These are phyloP conservation scores for Dynastes tityus DNA, from an alignment of 2,888 invertebrate genomes.

Conservation along the genomic window DNA sequence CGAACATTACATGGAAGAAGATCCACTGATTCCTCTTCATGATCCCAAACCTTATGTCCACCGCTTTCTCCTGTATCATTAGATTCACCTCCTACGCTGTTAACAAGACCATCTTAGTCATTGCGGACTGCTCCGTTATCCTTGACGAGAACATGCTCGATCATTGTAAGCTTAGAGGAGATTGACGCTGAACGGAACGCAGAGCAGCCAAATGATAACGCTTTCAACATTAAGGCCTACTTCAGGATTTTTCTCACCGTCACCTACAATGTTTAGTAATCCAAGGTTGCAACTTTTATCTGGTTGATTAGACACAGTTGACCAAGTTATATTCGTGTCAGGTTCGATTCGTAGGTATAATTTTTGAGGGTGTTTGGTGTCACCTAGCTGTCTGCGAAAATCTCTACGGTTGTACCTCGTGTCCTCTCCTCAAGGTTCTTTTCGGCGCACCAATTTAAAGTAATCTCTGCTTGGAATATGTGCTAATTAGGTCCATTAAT, in stretches of 20 bases:
- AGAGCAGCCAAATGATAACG: slow-evolving; percentile 93
- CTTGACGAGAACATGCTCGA: slow-evolving; percentile 83
- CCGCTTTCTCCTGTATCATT: slow-evolving; percentile 71
- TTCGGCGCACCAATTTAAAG: too few species aligned
- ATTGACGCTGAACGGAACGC: slow-evolving; percentile 97
- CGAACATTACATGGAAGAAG: slow-evolving; percentile 97
- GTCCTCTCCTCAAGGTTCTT: too few species aligned
- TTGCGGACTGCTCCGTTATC: slow-evolving; percentile 78
- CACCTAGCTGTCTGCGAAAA: too few species aligned
- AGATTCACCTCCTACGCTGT: slow-evolving; percentile 73
- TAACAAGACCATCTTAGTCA: slow-evolving; percentile 73
- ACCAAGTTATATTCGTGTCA: slow-evolving; percentile 83
- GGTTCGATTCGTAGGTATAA: too few species aligned
- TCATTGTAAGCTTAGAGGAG: slow-evolving; percentile 92
- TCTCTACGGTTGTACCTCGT: too few species aligned
- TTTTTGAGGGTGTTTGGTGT: too few species aligned
- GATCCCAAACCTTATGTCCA: slow-evolving; percentile 87
- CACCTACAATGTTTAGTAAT: slow-evolving; percentile 72
- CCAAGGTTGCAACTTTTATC: slow-evolving; percentile 84
- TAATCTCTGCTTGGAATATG: too few species aligned
- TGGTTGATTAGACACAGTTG: slow-evolving; percentile 94
- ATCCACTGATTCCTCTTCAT: slow-evolving; percentile 92
- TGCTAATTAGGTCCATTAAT: too few species aligned
- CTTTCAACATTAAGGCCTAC: slow-evolving; percentile 89
- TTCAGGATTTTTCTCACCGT: slow-evolving; percentile 62